Evolutionary conservation across 2,797 vertebrate species (phyloP), one percentile per base, ranked within the genome.

Genomic region (Sebastes vulpes): DNA sequence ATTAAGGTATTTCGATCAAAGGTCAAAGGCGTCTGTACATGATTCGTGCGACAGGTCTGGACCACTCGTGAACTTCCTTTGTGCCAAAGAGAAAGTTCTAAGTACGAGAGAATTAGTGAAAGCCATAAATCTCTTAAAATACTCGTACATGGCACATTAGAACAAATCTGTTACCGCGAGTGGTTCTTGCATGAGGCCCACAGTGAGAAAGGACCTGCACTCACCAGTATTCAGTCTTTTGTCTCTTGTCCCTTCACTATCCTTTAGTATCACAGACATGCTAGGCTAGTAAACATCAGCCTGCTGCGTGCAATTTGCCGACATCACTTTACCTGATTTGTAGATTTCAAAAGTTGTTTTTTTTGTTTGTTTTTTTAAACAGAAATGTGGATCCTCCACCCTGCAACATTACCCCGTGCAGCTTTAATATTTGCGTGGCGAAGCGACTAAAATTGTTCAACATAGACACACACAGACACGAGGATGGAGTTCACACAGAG

Each of bases 401-500:
- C 69, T 78, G 59, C 73, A 53, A 74, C 68, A 38, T 69, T 56
- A 75, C 68, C 81, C 72, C 4, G 38, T 82, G 77, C 71, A 75
- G 84, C 77, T 82, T 85, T 75, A 77, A 63, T 70, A 83, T 85
- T 84, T 70, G 75, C 53, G 72, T 46, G 69, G 63, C 81, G 72
- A 73, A 69, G 83, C 71, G 28, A 7, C 81, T 79, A 54, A 77
- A 32, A 79, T 69, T 63, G 84, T 50, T 81, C 76, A 67, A 81
- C 87, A 93, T 82, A 91, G 82, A 92, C 74, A 92, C 84, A 87
- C 82, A 89, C 87, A 92, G 78, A 92, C 85, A 92, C 71, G 74
- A 83, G 75, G 84, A 92, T 93, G 93, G 90, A 85, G 91, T 85
- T 89, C 87, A 94, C 92, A 94, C 83, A 94, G 87, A 91, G 87